Conservation (phyloP, 2,113 vertebrate species). For the Cyrtonyx montezumae region DNA sequence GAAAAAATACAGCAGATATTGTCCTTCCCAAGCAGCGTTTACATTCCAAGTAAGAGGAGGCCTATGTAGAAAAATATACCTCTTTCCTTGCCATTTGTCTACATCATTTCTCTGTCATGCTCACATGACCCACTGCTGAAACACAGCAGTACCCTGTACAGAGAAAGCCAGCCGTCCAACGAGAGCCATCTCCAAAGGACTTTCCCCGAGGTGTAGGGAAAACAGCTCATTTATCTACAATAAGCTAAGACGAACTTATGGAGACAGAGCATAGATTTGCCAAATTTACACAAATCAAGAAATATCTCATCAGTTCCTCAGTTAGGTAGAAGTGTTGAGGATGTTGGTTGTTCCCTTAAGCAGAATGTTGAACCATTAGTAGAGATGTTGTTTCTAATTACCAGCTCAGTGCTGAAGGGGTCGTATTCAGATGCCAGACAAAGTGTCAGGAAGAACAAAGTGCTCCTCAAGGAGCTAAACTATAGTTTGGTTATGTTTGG, state of each 20-base stretch:
- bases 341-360: constrained; percentile 9
- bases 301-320: background rate
- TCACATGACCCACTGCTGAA: background rate
- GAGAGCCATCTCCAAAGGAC: background rate
- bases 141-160: accelerated
- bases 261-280: background rate
- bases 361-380: constrained; percentile 19
- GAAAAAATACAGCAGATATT: background rate
- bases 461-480: background rate
- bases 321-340: background rate
- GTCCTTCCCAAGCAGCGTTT: background rate
- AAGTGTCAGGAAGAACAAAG: constrained; percentile 32
- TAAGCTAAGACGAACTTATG: background rate
- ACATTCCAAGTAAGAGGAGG: background rate
- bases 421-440: constrained; percentile 11
- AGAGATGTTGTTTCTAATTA: constrained; percentile 56
- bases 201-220: background rate
- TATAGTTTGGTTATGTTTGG: constrained; percentile 22
- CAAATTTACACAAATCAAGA: background rate
- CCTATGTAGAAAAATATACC: background rate
- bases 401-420: constrained; percentile 8
- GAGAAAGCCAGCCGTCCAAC: background rate
- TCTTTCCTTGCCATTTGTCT: background rate
- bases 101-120: accelerated
- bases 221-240: background rate